Evolutionary conservation across 2,797 vertebrate genomes (phyloP).

Genomic region (Tokudaia tokunoshimensis): DNA sequence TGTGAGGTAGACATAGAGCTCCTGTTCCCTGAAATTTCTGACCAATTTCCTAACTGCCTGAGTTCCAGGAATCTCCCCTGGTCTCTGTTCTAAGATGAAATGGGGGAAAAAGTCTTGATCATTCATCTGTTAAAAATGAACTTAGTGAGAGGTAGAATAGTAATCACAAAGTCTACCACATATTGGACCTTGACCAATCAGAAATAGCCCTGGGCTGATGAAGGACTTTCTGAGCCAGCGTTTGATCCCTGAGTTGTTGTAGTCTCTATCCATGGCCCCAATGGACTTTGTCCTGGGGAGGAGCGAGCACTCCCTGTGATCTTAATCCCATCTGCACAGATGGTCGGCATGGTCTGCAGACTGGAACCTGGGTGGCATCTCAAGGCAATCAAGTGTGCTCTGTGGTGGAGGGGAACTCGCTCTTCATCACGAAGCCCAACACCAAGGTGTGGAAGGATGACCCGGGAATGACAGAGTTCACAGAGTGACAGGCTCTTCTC

Average conservation of each 20-base stretch:
- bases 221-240: background rate
- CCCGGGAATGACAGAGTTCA: conserved; percentile 86
- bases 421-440: conserved; percentile 82
- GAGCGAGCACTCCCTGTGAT: background rate
- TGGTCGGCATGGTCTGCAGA: conserved; percentile 83
- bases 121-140: background rate
- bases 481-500: conserved; percentile 77
- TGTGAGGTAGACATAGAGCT: background rate
- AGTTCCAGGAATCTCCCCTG: background rate
- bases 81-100: background rate
- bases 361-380: conserved; percentile 83
- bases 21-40: background rate
- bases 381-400: conserved; percentile 88
- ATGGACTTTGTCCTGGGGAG: no score
- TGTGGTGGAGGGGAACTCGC: conserved; percentile 88
- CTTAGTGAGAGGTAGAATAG: background rate
- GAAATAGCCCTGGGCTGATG: background rate
- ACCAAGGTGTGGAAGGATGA: conserved; percentile 86
- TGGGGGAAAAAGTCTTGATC: background rate
- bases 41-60: background rate
- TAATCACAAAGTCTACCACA: background rate
- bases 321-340: conserved; percentile 24
- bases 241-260: background rate
- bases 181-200: background rate
- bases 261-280: background rate